These are phyloP conservation scores for Zaprionus bogoriensis DNA, from an alignment of 2,888 invertebrate genomes.

Conservation along the genomic window DNA sequence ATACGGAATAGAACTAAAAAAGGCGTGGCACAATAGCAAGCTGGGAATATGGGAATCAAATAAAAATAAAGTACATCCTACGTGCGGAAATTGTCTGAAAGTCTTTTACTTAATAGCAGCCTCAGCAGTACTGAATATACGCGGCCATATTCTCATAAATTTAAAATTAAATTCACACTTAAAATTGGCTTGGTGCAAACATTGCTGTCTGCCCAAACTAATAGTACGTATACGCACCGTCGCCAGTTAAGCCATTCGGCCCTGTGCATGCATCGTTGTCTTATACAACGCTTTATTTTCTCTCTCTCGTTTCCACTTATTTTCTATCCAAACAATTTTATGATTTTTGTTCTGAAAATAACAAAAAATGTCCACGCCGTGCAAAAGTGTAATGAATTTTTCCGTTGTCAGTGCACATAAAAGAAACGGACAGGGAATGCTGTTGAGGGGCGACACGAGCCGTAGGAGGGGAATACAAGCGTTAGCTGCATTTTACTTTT, in stretches of 20 bases:
- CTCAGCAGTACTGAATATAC: neutral
- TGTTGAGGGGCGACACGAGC: neutral
- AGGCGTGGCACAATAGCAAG: neutral
- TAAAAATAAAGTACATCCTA: neutral
- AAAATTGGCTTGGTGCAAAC: neutral
- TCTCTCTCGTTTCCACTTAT: neutral
- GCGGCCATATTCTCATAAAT: neutral
- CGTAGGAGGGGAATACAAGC: conserved; percentile 22
- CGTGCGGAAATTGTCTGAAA: neutral
- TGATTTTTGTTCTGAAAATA: conserved; percentile 57
- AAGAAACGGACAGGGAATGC: conserved; percentile 50
- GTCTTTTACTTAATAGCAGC: neutral
- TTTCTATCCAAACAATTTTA: conserved; percentile 41
- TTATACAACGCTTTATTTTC: conserved; percentile 29
- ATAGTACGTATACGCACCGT: conserved; percentile 7
- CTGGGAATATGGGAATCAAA: neutral
- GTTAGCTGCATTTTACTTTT: conserved; percentile 56
- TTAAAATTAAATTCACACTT: neutral
- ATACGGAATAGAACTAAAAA: conserved; percentile 20
- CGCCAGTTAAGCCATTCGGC: neutral
- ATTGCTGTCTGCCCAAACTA: no score
- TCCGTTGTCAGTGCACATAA: conserved; percentile 65
- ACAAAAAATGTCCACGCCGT: conserved; percentile 57
- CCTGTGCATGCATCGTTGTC: conserved; percentile 9
- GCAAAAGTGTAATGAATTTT: conserved; percentile 76